These are phyloP conservation scores for Tupiocoris notatus DNA, from an alignment of 2,888 invertebrate species.

Conservation along the genomic window DNA sequence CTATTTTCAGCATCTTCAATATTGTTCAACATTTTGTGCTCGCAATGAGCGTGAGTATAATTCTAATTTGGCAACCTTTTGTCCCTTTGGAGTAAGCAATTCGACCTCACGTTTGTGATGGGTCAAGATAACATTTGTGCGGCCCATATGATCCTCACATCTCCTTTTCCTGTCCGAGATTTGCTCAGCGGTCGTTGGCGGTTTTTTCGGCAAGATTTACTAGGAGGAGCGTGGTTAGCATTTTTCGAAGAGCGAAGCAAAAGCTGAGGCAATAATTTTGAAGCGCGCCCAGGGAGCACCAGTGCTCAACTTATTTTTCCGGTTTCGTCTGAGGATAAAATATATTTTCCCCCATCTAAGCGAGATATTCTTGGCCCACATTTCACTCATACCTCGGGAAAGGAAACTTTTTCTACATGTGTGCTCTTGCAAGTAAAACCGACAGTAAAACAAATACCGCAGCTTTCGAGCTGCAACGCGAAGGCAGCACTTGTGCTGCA, in stretches of 20 bases:
- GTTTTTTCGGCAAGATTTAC: background rate
- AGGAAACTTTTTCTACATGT: background rate
- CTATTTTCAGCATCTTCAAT: too few species aligned
- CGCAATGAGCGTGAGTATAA: too few species aligned
- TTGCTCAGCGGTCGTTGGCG: background rate
- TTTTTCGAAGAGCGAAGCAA: constrained; percentile 10
- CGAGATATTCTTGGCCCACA: background rate
- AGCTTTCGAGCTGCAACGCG: background rate
- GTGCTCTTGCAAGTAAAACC: background rate
- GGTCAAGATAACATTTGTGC: background rate
- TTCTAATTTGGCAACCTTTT: too few species aligned
- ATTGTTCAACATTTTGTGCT: too few species aligned
- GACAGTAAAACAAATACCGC: background rate
- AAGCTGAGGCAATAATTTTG: background rate
- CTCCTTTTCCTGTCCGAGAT: background rate
- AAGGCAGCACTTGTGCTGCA: background rate
- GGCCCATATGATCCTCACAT: background rate
- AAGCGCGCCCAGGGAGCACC: background rate
- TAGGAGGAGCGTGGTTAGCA: constrained; percentile 18
- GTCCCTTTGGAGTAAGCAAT: too few species aligned
- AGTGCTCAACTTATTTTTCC: background rate
- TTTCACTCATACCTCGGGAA: background rate
- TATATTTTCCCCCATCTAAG: background rate
- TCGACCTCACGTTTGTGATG: background rate
- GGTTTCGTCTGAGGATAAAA: background rate